These are phyloP conservation scores for Heterotilapia buettikoferi DNA, from an alignment of 2,113 vertebrate species.

Conservation along the genomic window DNA sequence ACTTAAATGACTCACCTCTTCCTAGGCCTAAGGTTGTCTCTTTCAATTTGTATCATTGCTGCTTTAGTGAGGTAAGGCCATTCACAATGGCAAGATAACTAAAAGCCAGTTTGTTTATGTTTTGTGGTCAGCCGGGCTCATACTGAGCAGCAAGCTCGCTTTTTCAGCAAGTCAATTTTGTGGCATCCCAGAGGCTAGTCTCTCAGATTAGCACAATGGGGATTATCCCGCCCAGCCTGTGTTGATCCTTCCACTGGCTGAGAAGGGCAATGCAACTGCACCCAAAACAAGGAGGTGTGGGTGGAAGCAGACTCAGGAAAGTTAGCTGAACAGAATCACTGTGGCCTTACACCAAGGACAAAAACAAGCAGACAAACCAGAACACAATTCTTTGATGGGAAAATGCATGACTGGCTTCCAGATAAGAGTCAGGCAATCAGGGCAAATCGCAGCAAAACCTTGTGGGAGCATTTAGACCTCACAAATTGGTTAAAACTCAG, in stretches of 20 bases:
- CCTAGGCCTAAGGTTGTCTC: conserved; percentile 34
- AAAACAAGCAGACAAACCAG: neutral
- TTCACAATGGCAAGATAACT: conserved; percentile 34
- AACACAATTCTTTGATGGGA: neutral
- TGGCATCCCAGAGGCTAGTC: conserved; percentile 40
- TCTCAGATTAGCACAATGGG: conserved; percentile 62
- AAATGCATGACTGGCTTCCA: neutral
- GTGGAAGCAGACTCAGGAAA: conserved; percentile 6
- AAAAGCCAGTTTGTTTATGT: conserved; percentile 44
- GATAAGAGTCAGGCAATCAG: neutral
- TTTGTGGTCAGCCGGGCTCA: neutral
- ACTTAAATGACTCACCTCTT: conserved; percentile 41
- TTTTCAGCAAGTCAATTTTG: conserved; percentile 43
- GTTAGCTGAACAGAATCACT: neutral
- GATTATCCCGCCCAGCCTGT: conserved; percentile 57
- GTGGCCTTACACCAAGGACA: neutral
- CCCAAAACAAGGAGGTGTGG: neutral
- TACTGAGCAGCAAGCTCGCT: conserved; percentile 21
- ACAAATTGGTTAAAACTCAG: neutral
- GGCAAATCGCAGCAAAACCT: neutral
- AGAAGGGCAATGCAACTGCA: conserved; percentile 1
- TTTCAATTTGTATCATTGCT: conserved; percentile 42
- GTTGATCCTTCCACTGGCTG: conserved; percentile 42
- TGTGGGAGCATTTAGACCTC: neutral
- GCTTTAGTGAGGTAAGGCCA: conserved; percentile 23